These are phyloP conservation scores for Cariama cristata DNA, from an alignment of 2,113 vertebrate genomes.

Conservation along the genomic window DNA sequence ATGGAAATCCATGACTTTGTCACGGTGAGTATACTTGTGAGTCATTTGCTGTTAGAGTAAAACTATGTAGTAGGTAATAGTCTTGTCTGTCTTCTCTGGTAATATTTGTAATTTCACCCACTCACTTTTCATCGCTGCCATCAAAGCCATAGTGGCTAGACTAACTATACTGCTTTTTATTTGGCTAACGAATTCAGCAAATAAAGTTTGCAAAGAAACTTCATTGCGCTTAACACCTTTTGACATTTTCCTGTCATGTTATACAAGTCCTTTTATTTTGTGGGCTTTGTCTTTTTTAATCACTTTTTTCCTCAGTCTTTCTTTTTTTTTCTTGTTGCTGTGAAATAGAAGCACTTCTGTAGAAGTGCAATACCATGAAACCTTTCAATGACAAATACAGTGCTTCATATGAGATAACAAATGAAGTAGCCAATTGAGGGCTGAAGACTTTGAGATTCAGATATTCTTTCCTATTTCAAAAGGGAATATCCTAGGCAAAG, in stretches of 20 bases:
- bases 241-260: neutral
- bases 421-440: neutral
- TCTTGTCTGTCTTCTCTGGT: neutral
- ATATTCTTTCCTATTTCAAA: neutral
- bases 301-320: neutral
- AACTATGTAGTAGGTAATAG: neutral
- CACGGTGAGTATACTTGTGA: constrained; percentile 70
- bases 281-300: neutral
- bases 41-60: neutral
- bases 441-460: neutral
- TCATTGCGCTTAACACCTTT: neutral
- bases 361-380: neutral
- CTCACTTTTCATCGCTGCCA: neutral
- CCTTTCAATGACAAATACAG: neutral
- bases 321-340: neutral
- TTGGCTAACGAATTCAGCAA: neutral
- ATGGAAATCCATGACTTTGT: constrained; percentile 84
- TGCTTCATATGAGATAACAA: neutral
- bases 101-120: neutral
- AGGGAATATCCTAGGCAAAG: neutral
- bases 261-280: neutral
- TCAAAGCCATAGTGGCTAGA: neutral
- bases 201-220: neutral
- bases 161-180: neutral
- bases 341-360: neutral